Base-by-base conservation (phyloP, 2,797 vertebrate species). In the Bufotes viridis region DNA sequence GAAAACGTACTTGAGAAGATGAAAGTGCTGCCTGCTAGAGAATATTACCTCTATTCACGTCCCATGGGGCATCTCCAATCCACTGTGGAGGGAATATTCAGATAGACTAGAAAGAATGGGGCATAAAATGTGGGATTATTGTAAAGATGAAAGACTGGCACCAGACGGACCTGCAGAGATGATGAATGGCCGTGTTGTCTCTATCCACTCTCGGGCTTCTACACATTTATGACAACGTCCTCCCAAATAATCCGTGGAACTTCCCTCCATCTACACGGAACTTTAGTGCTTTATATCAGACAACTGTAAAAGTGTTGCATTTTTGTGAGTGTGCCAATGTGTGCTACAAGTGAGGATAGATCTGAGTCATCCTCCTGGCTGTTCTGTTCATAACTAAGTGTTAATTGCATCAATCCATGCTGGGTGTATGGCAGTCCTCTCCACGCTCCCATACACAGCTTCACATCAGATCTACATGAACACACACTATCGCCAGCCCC, bases 381-480 rank as follows among this genome's bases (percentile, higher is more conserved):
- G 83, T 76, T 63, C 70, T 84, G 82, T 63, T 85, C 74, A 49
- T 76, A 75, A 65, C 72, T 72, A 85, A 85, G 83, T 85, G 83
- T 85, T 85, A 78, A 85, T 85, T 85, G 84, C 53, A 78, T 20
- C 84, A 65, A 85, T 85, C 84, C 84, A 85, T 85, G 74, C 78
- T 67, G 42, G 60, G 15, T 49, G 17, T 67, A 78, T 65, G 84
- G 84, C 83, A 84, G 74, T 17, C 22, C 74, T 85, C 74, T 78
- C 15, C 42, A 75, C 74, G 65, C 72, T 42, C 84, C 84, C 84
- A 76, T 78, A 26, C 2, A 63, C 72, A 49, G 65, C 57, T 42
- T 20, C 29, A 11, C 20, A 57, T 34, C 83, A 76, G 72, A 18
- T 63, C 70, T 75, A n/a, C 14, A 51, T 17, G 63, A 75, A 75